Base-by-base conservation (phyloP, 2,888 invertebrate genomes). In the Liposcelis brunnea region DNA sequence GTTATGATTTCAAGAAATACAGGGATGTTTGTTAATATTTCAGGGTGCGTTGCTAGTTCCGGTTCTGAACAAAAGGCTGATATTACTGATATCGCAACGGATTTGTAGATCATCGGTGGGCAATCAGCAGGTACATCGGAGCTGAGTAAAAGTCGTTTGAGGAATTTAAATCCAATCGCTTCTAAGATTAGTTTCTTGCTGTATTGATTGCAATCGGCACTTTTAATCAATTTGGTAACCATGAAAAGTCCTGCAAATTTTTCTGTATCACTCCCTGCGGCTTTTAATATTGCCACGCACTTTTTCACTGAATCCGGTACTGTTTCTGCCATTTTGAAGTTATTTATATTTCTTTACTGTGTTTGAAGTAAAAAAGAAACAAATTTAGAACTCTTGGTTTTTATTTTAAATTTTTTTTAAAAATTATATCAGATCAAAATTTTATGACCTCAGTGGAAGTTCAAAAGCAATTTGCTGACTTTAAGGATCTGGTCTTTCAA, bases 241-340 rank as follows among this genome's bases (percentile, higher is more conserved):
- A 90, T 81, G 61, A 90, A 87, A 43, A 91, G 70, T 1, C 82
- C 86, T 34, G 90, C 89, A 61, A 91, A 87, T 61, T 86, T 89
- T 62, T 90, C 89, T 1, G 87, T 87, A 62, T 91, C 90, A 59
- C 75, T 80, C 56, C 75, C 74, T 10, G 86, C 82, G 56, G 74
- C 73, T 61, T 82, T 80, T 53, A 91, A 63, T 56, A 87, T 78
- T 49, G 75, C 74, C 53, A 80, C 76, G 66, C 87, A 87, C 71
- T 86, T 85, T 62, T 81, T 77, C 51, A 90, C 81, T 50, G 80
- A 74, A 57, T 86, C 86, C 52, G 85, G 79, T 61, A 84, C 70
- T 7, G 15, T 38, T 35, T 37, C 47, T 37, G 45, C 47, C 49
- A 49, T 49, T 32, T 18, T 36, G 14, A 42, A 44, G 14, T 8